phyloP scores from a whole-genome alignment of 92 coral and sea anemone genomes.

The Micromussa lordhowensis region DNA sequence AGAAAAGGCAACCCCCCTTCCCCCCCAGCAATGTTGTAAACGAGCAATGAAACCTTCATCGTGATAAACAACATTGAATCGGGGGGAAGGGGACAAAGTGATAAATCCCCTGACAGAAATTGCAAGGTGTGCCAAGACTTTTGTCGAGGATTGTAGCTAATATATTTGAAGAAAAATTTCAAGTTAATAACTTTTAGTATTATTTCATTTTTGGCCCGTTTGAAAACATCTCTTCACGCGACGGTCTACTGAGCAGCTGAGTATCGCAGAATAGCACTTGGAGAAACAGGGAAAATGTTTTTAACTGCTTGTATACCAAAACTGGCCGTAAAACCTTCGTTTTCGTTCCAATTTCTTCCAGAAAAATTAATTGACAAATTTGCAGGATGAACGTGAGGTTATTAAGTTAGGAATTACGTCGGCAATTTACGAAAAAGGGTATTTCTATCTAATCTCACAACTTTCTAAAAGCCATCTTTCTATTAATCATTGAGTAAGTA shows the following conservation, averaged over 20 bases:
- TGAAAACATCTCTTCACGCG: neutral
- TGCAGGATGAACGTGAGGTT: neutral
- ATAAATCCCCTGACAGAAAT: no score
- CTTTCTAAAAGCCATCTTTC: neutral
- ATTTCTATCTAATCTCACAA: neutral
- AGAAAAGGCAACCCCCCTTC: no score
- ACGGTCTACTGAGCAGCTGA: neutral
- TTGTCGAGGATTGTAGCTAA: no score
- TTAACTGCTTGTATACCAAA: neutral
- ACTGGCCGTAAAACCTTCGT: neutral
- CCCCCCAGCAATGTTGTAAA: no score
- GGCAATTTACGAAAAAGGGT: neutral
- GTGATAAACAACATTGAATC: no score
- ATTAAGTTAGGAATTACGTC: neutral
- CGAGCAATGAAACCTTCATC: no score
- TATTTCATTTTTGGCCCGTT: neutral
- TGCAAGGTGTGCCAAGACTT: no score
- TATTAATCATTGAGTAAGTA: neutral
- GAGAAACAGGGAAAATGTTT: neutral
- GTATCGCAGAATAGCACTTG: neutral
- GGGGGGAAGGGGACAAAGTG: no score
- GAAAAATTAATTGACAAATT: neutral
- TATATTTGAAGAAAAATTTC: neutral
- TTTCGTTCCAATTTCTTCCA: neutral
- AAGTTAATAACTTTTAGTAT: neutral